Base-by-base conservation (phyloP, 2,113 vertebrate species). In the Colius striatus region DNA sequence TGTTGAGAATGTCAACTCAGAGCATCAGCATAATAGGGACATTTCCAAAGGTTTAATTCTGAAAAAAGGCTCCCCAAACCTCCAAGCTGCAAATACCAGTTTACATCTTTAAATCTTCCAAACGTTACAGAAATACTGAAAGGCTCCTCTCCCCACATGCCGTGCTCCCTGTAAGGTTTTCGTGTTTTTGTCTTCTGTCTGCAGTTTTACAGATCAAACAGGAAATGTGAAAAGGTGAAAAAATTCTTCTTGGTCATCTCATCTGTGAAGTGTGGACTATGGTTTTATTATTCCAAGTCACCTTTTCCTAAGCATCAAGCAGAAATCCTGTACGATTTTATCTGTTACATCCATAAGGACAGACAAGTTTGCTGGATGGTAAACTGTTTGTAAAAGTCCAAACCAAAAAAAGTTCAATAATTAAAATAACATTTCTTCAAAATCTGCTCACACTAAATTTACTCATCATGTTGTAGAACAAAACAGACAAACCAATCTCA, bases 11-110 rank as follows among this genome's bases (percentile, higher is more conserved):
- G 47, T 41, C 90, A 87, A 25, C 73, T 74, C 76, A 14, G 34
- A 84, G 53, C 48, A 91, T 88, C 92, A 61, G 62, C 76, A 68
- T 80, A 91, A 86, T 4, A 57, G 67, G 83, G 67, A 75, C 65
- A 81, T 67, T 92, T 84, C 53, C 68, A 93, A 90, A 78, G 13
- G 79, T 47, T 91, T 85, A 22, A 61, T 75, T 93, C 77, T 75
- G 41, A 72, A 92, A 67, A 95, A 82, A 95, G 79, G 25, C 50
- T 93, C 36, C 61, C 47, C 61, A 41, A 58, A 70, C 50, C 53
- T 73, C 76, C 70, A 81, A 55, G 34, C 54, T 90, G 55, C 65
- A 94, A 93, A 43, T 73, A 80, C 7, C 13, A 84, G 58, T 91
- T 84, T 41, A 68, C n/a, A 80, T 41, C 48, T 87, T 93, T 30